phyloP scores from a whole-genome alignment of 1,140 invertebrate genomes.

The Heliconius eleuchia region DNA sequence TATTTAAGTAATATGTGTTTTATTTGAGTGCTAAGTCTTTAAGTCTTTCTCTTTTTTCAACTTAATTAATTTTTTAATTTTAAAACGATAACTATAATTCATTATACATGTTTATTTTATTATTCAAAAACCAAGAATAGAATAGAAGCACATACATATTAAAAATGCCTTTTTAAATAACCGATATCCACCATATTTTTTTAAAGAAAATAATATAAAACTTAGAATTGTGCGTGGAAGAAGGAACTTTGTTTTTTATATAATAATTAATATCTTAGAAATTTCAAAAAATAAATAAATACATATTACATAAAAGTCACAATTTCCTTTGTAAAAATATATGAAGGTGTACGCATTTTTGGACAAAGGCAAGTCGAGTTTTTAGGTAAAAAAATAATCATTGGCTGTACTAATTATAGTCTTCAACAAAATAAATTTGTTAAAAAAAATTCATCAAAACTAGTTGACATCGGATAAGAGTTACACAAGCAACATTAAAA shows the following conservation, averaged over 20 bases:
- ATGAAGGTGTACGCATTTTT: neutral
- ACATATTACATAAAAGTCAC: neutral
- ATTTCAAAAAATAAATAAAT: neutral
- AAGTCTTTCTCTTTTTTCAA: neutral
- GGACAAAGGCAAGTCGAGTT: neutral
- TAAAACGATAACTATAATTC: too few species aligned
- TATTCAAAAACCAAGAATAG: too few species aligned
- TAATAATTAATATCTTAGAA: slow-evolving; percentile 9
- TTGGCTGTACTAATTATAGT: neutral
- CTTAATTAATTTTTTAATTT: neutral
- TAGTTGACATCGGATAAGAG: neutral
- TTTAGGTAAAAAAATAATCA: neutral
- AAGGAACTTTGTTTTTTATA: slow-evolving; percentile 26
- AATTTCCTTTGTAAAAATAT: neutral
- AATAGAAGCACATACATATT: too few species aligned
- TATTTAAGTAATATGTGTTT: too few species aligned
- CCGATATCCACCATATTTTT: neutral
- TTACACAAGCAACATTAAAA: neutral
- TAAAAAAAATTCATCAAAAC: neutral
- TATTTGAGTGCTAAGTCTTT: neutral
- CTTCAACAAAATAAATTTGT: neutral
- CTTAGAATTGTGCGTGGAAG: slow-evolving; percentile 24
- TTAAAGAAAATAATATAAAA: neutral
- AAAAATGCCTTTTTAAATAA: neutral
- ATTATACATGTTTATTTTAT: too few species aligned